Evolutionary conservation across 2,797 vertebrate species (phyloP).

Genomic region (Chelmon rostratus): DNA sequence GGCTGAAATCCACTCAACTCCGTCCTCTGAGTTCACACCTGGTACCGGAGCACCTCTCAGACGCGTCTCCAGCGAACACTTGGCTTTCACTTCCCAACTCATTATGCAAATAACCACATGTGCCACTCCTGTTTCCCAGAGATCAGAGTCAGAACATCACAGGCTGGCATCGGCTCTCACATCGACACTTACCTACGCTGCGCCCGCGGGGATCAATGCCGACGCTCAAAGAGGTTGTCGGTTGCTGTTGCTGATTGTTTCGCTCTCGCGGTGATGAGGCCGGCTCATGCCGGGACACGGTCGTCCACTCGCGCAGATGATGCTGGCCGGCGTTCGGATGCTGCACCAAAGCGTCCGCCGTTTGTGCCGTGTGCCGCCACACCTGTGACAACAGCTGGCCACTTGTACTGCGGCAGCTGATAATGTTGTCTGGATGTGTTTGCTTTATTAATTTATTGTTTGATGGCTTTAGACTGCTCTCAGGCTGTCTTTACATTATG

Average conservation of each 20-base stretch:
- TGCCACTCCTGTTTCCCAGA: neutral
- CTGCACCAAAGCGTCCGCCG: neutral
- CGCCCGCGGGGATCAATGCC: neutral
- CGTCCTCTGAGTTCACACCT: constrained; percentile 27
- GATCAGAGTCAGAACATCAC: constrained; percentile 8
- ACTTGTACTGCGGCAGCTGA: constrained; percentile 1
- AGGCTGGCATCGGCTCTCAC: neutral
- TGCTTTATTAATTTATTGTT: constrained; percentile 26
- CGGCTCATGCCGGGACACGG: neutral
- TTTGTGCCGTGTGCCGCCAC: constrained; percentile 28
- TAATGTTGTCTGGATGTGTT: constrained; percentile 31
- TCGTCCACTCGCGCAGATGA: neutral
- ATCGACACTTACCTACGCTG: neutral
- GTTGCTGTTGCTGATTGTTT: constrained; percentile 11
- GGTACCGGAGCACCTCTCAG: constrained; percentile 21
- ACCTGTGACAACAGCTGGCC: constrained; percentile 57
- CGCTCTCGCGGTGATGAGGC: neutral
- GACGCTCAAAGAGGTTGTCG: neutral
- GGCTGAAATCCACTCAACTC: constrained; percentile 24
- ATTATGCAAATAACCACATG: constrained; percentile 28
- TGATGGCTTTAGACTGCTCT: constrained; percentile 6
- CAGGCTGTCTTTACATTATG: neutral
- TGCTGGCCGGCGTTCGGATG: neutral
- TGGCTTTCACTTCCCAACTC: neutral
- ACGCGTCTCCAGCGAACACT: neutral